Evolutionary conservation across 2,888 invertebrate genomes (phyloP).

Genomic region (Prosopocoilus inquinatus): DNA sequence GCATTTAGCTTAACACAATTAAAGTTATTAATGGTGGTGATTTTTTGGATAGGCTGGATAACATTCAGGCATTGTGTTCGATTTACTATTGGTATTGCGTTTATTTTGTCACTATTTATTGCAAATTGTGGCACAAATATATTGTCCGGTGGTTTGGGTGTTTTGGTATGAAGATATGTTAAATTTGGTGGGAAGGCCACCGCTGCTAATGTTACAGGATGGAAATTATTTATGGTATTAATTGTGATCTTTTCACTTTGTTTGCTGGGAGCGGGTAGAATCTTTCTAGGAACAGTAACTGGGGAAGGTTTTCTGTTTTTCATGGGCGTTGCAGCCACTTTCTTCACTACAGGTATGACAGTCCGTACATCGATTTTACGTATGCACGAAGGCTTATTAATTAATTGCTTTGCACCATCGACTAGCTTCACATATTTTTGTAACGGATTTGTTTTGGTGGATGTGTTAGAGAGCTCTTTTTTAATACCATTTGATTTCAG

Average conservation of each 20-base stretch:
- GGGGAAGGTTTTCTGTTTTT: constrained; percentile 40
- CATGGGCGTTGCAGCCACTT: constrained; percentile 30
- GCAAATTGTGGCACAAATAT: constrained; percentile 46
- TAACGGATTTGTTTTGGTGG: constrained; percentile 26
- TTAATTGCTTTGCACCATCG: constrained; percentile 38
- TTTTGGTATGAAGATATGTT: constrained; percentile 48
- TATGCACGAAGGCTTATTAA: constrained; percentile 33
- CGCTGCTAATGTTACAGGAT: constrained; percentile 46
- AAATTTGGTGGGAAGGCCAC: constrained; percentile 46
- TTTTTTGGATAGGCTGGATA: constrained; percentile 46
- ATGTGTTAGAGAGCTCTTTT: constrained; percentile 37
- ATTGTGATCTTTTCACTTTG: constrained; percentile 38
- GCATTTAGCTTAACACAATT: constrained; percentile 49
- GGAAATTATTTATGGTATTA: constrained; percentile 39
- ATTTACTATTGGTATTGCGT: constrained; percentile 44
- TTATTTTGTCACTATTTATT: constrained; percentile 42
- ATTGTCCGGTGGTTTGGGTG: constrained; percentile 46
- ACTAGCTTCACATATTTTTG: constrained; percentile 36
- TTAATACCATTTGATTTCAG: constrained; percentile 60
- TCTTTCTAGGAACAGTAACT: constrained; percentile 47
- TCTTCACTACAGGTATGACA: constrained; percentile 44
- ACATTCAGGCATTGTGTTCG: constrained; percentile 45
- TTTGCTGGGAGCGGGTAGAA: constrained; percentile 49
- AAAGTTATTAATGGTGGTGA: constrained; percentile 45
- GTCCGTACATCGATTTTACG: constrained; percentile 42